Evolutionary conservation across 2,888 invertebrate genomes (phyloP).

Genomic region (Andrena minutula): DNA sequence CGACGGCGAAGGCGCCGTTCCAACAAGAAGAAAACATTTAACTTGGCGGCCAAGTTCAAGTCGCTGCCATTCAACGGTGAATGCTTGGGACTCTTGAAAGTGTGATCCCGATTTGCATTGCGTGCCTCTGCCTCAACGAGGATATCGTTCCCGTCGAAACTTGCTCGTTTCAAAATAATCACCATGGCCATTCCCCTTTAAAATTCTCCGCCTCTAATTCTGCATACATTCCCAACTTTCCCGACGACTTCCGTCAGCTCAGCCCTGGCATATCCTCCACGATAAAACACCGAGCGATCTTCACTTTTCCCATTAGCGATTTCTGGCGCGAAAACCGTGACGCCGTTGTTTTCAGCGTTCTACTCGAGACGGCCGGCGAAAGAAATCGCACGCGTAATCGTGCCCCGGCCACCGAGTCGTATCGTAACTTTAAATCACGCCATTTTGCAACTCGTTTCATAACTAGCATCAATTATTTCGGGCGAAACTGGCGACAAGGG

Average conservation of each 20-base stretch:
- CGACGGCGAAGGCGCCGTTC: conserved; percentile 76
- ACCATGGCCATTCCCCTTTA: background rate
- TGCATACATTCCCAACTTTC: too few relatives aligned
- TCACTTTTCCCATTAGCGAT: conserved; percentile 26
- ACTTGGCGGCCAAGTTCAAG: conserved; percentile 84
- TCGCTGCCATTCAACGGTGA: conserved; percentile 69
- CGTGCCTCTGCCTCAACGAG: conserved; percentile 47
- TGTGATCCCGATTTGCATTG: conserved; percentile 64
- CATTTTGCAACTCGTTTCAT: conserved; percentile 54
- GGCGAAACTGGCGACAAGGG: conserved; percentile 50
- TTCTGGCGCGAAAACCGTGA: conserved; percentile 21
- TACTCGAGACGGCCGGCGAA: conserved; percentile 37
- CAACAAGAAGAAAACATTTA: conserved; percentile 82
- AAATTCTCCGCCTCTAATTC: background rate
- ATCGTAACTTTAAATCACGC: conserved; percentile 59
- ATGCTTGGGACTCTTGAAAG: conserved; percentile 67
- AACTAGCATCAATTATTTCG: conserved; percentile 61
- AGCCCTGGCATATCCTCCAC: background rate
- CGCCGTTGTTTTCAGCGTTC: conserved; percentile 44
- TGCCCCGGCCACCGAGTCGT: conserved; percentile 7
- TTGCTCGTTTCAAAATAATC: conserved; percentile 18
- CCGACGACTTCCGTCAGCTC: background rate
- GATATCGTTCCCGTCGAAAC: conserved; percentile 30
- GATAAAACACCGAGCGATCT: background rate
- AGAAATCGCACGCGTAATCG: conserved; percentile 30